Base-by-base conservation (phyloP, 2,888 invertebrate genomes). In the Conomelus anceps region DNA sequence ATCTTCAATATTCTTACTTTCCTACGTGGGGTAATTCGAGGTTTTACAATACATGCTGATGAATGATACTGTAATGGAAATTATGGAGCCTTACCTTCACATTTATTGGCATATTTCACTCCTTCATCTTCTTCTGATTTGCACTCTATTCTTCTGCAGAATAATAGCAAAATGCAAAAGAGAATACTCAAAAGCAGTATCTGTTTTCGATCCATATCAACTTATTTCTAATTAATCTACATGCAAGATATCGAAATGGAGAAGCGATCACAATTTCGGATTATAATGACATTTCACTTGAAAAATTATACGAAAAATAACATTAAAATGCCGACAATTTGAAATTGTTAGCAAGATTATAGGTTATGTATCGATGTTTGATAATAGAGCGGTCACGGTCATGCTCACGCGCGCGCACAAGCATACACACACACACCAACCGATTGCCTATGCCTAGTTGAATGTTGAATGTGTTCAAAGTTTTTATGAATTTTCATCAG, bases 101-200 rank as follows among this genome's bases (percentile, higher is more conserved):
- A 98, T 93, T 95, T 95, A 93, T 96, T 96, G 0, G 98, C 98
- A 93, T 97, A 98, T 93, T 96, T 97, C 0, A 98, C 97, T 86
- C 97, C 97, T 91, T 97, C 95, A 90, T 96, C 95, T 93, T 96
- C 96, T 93, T 96, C 96, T 0, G 90, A 22, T 41, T 84, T 87
- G 26, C 89, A 22, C 22, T 1, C 9, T 23, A 86, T 23, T 86
- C 20, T 1, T 24, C 13, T 13, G 22, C 86, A 23, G 20, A 86
- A 86, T 63, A 63, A 63, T n/a, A 63, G 7, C n/a, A 63, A 63
- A 63, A n/a, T 63, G n/a, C 20, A 63, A n/a, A 63, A n/a, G 13
- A 63, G 63, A 63, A 63, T 63, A n/a, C 13, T 63, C 63, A 63
- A 63, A n/a, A n/a, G 63, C n/a, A 20, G 20, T 63, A 1, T 6